Conservation (phyloP, 2,888 invertebrate genomes). For the Scaptomyza polygonia region DNA sequence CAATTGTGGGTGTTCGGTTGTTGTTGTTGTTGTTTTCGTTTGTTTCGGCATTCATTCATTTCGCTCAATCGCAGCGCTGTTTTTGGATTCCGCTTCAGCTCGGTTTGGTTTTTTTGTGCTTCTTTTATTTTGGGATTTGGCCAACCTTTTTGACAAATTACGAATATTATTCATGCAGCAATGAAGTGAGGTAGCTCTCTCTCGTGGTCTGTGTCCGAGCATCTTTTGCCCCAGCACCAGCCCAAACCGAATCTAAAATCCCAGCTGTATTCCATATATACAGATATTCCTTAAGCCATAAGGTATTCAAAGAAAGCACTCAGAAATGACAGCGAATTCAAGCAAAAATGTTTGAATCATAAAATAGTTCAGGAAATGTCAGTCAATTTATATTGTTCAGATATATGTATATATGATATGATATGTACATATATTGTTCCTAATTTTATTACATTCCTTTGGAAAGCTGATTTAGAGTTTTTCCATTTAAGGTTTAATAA, state of each 20-base stretch:
- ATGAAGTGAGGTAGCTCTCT: constrained; percentile 76
- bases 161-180: constrained; percentile 82
- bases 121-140: constrained; percentile 74
- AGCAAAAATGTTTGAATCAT: constrained; percentile 32
- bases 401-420: not conserved
- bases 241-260: constrained; percentile 18
- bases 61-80: constrained; percentile 73
- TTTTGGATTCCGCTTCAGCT: constrained; percentile 62
- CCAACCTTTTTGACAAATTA: constrained; percentile 81
- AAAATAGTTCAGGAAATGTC: constrained; percentile 19
- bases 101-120: constrained; percentile 34
- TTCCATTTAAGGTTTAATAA: too few species aligned
- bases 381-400: not conserved
- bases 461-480: too few species aligned
- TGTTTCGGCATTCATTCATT: constrained; percentile 50
- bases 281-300: constrained; percentile 21
- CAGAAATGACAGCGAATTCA: constrained; percentile 21
- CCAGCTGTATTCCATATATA: constrained; percentile 35
- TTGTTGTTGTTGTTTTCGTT: constrained; percentile 35
- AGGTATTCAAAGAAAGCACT: constrained; percentile 13
- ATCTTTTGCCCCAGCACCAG: constrained; percentile 35
- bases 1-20: constrained; percentile 39
- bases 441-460: too few species aligned
- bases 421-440: too few species aligned
- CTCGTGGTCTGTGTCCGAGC: constrained; percentile 54